Conservation (phyloP, 2,888 invertebrate genomes). For the Chirona hameri region DNA sequence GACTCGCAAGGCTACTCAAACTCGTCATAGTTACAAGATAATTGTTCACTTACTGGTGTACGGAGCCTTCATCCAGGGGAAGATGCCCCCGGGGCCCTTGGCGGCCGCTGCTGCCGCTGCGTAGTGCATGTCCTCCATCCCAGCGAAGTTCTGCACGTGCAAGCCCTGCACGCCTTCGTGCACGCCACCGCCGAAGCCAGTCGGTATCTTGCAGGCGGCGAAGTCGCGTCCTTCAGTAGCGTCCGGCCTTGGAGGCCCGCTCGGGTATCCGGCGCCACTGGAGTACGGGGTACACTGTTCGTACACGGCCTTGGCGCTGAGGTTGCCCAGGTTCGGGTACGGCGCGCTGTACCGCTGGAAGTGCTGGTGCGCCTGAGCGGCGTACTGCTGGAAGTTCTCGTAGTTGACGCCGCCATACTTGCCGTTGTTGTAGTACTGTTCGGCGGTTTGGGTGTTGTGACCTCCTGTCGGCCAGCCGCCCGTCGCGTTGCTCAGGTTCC, state of each 20-base stretch:
- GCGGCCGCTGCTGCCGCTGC: background rate
- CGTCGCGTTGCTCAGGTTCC: background rate
- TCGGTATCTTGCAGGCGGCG: background rate
- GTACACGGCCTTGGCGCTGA: slow-evolving; percentile 25
- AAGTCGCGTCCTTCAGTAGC: background rate
- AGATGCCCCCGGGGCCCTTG: background rate
- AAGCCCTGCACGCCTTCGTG: background rate
- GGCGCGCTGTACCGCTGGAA: slow-evolving; percentile 4
- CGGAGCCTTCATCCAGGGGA: slow-evolving; percentile 27
- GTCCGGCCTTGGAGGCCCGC: background rate
- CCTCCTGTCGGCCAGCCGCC: background rate
- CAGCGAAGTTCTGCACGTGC: slow-evolving; percentile 5
- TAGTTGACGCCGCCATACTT: slow-evolving; percentile 13
- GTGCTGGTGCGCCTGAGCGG: slow-evolving; percentile 26
- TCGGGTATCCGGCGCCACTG: background rate
- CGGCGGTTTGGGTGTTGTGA: background rate
- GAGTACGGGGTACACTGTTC: slow-evolving; percentile 5
- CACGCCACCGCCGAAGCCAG: background rate
- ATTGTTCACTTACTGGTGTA: background rate
- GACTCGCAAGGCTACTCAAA: no score
- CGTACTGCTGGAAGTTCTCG: slow-evolving; percentile 26
- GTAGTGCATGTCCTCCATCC: slow-evolving; percentile 13
- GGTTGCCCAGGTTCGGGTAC: slow-evolving; percentile 1
- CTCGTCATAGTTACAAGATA: background rate
- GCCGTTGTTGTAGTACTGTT: slow-evolving; percentile 10